Evolutionary conservation across 2,888 invertebrate genomes (phyloP).

Genomic region (Entomobrya multifasciata): DNA sequence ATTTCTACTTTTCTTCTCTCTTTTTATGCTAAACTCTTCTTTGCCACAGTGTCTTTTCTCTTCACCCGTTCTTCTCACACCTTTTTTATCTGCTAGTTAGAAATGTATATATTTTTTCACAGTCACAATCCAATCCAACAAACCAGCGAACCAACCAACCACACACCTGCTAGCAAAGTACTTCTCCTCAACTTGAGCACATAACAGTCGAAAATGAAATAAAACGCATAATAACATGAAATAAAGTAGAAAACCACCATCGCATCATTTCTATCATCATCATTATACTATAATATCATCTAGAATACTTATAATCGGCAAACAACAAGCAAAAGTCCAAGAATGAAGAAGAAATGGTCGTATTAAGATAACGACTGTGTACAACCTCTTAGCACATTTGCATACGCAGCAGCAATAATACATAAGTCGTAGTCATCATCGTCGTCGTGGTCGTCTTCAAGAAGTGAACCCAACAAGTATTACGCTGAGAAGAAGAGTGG

Average conservation of each 20-base stretch:
- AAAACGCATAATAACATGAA: slow-evolving; percentile 35
- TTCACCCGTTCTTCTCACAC: slow-evolving; percentile 59
- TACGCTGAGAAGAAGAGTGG: neutral
- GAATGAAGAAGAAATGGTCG: slow-evolving; percentile 18
- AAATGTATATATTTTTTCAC: slow-evolving; percentile 33
- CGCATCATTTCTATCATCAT: neutral
- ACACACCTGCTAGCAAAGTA: slow-evolving; percentile 4
- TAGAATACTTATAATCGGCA: slow-evolving; percentile 56
- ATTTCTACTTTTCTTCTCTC: slow-evolving; percentile 36
- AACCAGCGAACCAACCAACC: slow-evolving; percentile 44
- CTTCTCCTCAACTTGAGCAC: neutral
- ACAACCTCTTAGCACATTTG: slow-evolving; percentile 48
- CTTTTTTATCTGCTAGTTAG: slow-evolving; percentile 47
- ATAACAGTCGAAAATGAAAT: slow-evolving; percentile 27
- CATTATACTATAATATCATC: slow-evolving; percentile 17
- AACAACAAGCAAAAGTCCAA: slow-evolving; percentile 34
- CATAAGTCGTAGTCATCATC: slow-evolving; percentile 13
- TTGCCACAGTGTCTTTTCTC: slow-evolving; percentile 49
- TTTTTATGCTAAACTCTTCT: too few species aligned
- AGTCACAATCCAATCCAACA: slow-evolving; percentile 20
- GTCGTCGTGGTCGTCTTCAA: neutral
- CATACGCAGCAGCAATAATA: slow-evolving; percentile 17
- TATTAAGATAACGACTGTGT: slow-evolving; percentile 54
- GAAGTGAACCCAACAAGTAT: neutral
- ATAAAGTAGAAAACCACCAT: slow-evolving; percentile 44